phyloP scores from a whole-genome alignment of 2,888 invertebrate genomes.

The Acutogordius australiensis region DNA sequence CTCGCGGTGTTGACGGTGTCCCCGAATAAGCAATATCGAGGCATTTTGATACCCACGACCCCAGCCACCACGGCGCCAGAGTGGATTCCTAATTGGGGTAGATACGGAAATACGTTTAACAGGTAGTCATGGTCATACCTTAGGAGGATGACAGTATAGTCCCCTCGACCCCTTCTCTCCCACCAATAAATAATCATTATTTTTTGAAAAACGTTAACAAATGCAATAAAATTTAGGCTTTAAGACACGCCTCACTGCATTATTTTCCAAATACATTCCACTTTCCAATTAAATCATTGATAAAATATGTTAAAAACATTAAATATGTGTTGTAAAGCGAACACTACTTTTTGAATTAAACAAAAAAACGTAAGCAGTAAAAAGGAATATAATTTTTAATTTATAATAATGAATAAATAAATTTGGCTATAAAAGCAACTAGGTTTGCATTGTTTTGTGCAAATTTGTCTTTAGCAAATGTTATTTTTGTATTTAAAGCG shows the following conservation, averaged over 20 bases:
- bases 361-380: no score
- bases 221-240: neutral
- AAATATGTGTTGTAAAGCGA: neutral
- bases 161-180: no score
- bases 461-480: no score
- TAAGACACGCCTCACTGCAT: neutral
- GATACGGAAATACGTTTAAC: conserved; percentile 32
- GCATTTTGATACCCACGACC: conserved; percentile 74
- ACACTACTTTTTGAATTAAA: no score
- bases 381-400: neutral
- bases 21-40: conserved; percentile 49
- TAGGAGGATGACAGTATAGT: no score
- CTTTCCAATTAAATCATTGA: neutral
- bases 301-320: neutral
- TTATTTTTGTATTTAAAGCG: no score
- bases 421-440: no score
- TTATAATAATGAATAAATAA: no score
- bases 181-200: no score
- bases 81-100: conserved; percentile 58
- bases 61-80: conserved; percentile 71
- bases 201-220: neutral
- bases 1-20: conserved; percentile 69
- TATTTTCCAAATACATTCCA: neutral
- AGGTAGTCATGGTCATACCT: neutral
- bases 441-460: no score